Evolutionary conservation across 2,888 invertebrate genomes (phyloP).

Genomic region (Cenopis cana): DNA sequence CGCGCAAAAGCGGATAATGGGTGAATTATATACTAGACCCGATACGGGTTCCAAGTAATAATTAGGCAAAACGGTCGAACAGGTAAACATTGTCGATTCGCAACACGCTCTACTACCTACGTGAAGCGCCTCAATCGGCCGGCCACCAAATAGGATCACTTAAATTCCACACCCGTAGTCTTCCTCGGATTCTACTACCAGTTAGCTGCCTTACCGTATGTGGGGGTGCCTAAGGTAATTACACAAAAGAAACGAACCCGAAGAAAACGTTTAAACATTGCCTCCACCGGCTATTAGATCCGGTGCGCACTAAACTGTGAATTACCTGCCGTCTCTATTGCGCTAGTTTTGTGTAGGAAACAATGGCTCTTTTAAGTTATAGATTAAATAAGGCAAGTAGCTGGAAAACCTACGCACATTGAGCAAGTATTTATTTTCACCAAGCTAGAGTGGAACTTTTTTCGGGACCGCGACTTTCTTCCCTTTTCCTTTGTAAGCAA

Average conservation of each 20-base stretch:
- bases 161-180: conserved; percentile 78
- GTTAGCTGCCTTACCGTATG: conserved; percentile 72
- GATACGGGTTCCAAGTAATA: conserved; percentile 67
- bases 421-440: neutral
- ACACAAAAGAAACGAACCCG: conserved; percentile 77
- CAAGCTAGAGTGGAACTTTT: conserved; percentile 19
- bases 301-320: conserved; percentile 34
- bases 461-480: conserved; percentile 39
- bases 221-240: conserved; percentile 73
- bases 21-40: conserved; percentile 47
- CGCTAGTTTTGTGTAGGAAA: conserved; percentile 15
- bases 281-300: conserved; percentile 57
- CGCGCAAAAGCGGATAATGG: conserved; percentile 23
- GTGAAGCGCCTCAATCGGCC: conserved; percentile 70
- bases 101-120: conserved; percentile 68
- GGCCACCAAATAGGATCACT: conserved; percentile 80
- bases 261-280: conserved; percentile 68
- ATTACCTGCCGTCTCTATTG: conserved; percentile 31
- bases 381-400: neutral
- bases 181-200: conserved; percentile 73
- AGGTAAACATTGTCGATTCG: conserved; percentile 73
- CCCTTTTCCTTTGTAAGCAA: conserved; percentile 44
- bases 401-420: neutral
- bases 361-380: conserved; percentile 11
- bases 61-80: conserved; percentile 71